Evolutionary conservation across 2,797 vertebrate species (phyloP).

Genomic region (Anabacerthia variegaticeps): DNA sequence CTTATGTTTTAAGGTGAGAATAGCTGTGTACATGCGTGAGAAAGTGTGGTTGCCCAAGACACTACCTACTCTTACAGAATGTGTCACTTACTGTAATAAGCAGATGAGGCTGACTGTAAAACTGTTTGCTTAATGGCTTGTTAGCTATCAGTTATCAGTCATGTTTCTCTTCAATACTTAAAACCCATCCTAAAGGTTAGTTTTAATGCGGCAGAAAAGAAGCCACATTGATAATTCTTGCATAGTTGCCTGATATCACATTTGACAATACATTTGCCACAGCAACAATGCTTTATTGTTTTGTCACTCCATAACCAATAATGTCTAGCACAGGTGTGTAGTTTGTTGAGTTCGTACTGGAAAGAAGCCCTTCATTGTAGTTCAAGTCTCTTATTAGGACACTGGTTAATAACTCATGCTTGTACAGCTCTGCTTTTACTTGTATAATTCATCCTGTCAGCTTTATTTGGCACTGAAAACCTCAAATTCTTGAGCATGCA

Average conservation of each 20-base stretch:
- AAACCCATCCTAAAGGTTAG: neutral
- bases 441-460: conserved; percentile 13
- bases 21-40: neutral
- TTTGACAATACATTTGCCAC: neutral
- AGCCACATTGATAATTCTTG: neutral
- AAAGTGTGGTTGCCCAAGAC: neutral
- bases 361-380: neutral
- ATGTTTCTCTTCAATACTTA: neutral
- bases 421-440: conserved; percentile 26
- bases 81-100: neutral
- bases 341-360: neutral
- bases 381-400: conserved; percentile 3
- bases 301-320: neutral
- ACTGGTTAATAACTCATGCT: conserved; percentile 48
- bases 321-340: neutral
- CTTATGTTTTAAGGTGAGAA: neutral
- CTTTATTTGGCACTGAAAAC: conserved; percentile 46
- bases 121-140: neutral
- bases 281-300: neutral
- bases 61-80: neutral
- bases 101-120: neutral
- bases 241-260: neutral
- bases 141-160: neutral
- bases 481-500: conserved; percentile 42
- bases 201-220: neutral